Conservation (phyloP, 2,113 vertebrate species). For the Podocnemis expansa region DNA sequence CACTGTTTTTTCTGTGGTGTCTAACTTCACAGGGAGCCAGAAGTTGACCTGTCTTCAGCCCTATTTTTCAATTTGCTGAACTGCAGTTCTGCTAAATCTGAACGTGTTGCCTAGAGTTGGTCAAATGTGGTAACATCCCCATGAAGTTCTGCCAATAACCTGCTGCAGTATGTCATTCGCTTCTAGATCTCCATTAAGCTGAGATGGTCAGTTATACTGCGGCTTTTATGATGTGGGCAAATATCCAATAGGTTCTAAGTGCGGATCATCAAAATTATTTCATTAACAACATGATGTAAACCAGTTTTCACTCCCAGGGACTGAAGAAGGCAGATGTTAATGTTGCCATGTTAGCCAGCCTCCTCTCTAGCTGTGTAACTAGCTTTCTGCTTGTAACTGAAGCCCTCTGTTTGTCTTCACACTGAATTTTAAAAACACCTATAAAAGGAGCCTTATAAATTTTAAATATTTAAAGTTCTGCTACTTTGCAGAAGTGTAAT, state of each 20-base stretch:
- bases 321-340: neutral
- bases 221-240: neutral
- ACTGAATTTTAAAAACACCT: neutral
- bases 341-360: neutral
- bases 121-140: neutral
- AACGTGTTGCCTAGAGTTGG: neutral
- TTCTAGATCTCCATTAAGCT: neutral
- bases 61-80: neutral
- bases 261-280: neutral
- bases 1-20: neutral
- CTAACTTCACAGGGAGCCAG: neutral
- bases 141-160: neutral
- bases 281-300: neutral
- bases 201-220: neutral
- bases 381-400: neutral
- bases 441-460: slow-evolving; percentile 20
- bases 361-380: neutral
- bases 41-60: neutral
- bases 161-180: neutral
- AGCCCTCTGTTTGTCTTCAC: neutral
- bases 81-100: neutral
- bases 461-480: slow-evolving; percentile 14
- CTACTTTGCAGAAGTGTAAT: slow-evolving; percentile 49
- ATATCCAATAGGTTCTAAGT: neutral
- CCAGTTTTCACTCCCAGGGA: neutral